Conservation (phyloP, 1,140 invertebrate species). For the Pseudomyrmex flavicornis region DNA sequence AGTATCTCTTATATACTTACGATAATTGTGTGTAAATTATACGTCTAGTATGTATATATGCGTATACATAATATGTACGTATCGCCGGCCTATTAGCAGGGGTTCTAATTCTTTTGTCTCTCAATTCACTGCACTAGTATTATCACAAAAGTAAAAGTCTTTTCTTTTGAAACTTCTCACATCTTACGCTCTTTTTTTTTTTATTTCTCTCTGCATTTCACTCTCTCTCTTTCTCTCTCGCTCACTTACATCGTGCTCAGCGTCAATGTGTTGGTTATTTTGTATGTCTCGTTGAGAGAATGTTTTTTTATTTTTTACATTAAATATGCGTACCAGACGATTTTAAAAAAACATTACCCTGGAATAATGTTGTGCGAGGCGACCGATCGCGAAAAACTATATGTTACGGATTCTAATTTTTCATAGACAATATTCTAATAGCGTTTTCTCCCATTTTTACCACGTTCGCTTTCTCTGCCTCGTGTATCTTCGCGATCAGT, state of each 20-base stretch:
- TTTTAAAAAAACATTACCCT: slow-evolving; percentile 68
- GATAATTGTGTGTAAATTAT: slow-evolving; percentile 66
- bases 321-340: slow-evolving; percentile 82
- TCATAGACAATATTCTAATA: background rate
- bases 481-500: slow-evolving; percentile 29
- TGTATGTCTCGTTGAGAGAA: background rate
- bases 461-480: background rate
- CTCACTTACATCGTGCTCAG: slow-evolving; percentile 18
- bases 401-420: background rate
- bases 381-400: slow-evolving; percentile 46
- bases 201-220: background rate
- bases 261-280: slow-evolving; percentile 15
- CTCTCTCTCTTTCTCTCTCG: background rate
- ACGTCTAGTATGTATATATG: slow-evolving; percentile 62
- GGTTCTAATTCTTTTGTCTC: slow-evolving; percentile 47
- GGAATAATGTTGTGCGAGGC: slow-evolving; percentile 57
- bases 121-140: slow-evolving; percentile 29
- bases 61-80: slow-evolving; percentile 64
- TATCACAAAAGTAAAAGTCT: slow-evolving; percentile 21
- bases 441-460: background rate
- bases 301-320: slow-evolving; percentile 75
- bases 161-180: no score
- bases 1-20: slow-evolving; percentile 69
- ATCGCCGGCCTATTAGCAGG: slow-evolving; percentile 48
- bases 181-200: no score